Evolutionary conservation across 2,888 invertebrate species (phyloP).

Genomic region (Ormyrus thymus): DNA sequence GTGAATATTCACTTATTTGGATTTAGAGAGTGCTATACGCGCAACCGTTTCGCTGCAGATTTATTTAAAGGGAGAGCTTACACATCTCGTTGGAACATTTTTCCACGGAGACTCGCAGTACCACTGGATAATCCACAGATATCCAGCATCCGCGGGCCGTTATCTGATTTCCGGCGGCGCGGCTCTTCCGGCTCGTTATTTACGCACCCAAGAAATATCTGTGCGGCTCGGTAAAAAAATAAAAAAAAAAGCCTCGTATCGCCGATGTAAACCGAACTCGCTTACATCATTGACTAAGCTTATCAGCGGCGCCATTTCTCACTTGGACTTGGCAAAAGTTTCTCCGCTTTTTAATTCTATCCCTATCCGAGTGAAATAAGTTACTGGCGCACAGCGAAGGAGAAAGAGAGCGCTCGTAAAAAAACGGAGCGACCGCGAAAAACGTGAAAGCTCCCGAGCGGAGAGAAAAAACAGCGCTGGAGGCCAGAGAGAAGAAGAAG

Average conservation of each 20-base stretch:
- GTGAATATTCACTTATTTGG: too few relatives aligned
- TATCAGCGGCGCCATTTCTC: too few relatives aligned
- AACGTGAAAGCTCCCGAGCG: background rate
- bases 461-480: background rate
- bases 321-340: too few relatives aligned
- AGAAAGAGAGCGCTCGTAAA: background rate
- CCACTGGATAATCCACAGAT: background rate
- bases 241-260: background rate
- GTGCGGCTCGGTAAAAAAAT: too few relatives aligned
- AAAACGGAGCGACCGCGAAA: too few relatives aligned
- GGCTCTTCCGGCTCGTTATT: background rate
- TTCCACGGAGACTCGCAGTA: slow-evolving; percentile 3
- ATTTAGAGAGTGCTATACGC: too few relatives aligned
- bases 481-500: slow-evolving; percentile 40
- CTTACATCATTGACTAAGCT: too few relatives aligned
- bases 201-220: too few relatives aligned
- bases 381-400: background rate
- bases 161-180: slow-evolving; percentile 23
- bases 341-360: too few relatives aligned
- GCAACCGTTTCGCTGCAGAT: too few relatives aligned
- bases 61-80: too few relatives aligned
- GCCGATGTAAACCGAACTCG: background rate
- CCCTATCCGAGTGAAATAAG: too few relatives aligned
- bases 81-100: slow-evolving; percentile 10
- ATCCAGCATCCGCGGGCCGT: background rate